These are phyloP conservation scores for Eilema griseolum DNA, from an alignment of 2,888 invertebrate species.

Conservation along the genomic window DNA sequence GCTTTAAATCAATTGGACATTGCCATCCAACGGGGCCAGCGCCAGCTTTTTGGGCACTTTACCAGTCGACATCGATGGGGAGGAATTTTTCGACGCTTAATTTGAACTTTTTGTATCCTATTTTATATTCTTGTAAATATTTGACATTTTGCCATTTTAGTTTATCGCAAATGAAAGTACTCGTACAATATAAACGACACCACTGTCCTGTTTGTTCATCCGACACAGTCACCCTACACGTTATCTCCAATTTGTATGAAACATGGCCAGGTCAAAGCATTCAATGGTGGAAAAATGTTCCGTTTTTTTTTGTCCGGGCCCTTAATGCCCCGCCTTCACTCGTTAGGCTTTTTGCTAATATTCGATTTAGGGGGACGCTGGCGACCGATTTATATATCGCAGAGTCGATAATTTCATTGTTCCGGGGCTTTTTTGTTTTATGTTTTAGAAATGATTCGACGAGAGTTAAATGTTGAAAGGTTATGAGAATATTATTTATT, in stretches of 20 bases:
- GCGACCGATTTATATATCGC: conserved; percentile 17
- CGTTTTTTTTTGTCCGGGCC: conserved; percentile 52
- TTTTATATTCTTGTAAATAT: too few relatives aligned
- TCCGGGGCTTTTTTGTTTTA: conserved; percentile 15
- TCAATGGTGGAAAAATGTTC: conserved; percentile 60
- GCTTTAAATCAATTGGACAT: too few relatives aligned
- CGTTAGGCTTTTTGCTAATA: conserved; percentile 49
- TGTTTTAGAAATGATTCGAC: background rate
- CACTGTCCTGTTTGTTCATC: background rate
- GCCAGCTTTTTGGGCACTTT: too few relatives aligned
- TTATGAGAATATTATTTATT: background rate
- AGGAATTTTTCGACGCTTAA: too few relatives aligned
- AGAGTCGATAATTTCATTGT: conserved; percentile 36
- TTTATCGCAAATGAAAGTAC: too few relatives aligned
- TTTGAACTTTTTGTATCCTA: too few relatives aligned
- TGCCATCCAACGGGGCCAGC: too few relatives aligned
- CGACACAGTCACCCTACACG: conserved; percentile 35
- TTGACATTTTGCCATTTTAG: too few relatives aligned
- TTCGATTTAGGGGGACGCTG: conserved; percentile 35
- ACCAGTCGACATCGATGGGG: too few relatives aligned
- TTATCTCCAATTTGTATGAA: conserved; percentile 60
- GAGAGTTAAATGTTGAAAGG: background rate
- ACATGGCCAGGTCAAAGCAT: conserved; percentile 61
- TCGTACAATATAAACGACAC: too few relatives aligned
- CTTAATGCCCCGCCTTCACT: conserved; percentile 57